These are phyloP conservation scores for Tragelaphus buxtoni DNA, from an alignment of 2,113 vertebrate species.

Conservation along the genomic window DNA sequence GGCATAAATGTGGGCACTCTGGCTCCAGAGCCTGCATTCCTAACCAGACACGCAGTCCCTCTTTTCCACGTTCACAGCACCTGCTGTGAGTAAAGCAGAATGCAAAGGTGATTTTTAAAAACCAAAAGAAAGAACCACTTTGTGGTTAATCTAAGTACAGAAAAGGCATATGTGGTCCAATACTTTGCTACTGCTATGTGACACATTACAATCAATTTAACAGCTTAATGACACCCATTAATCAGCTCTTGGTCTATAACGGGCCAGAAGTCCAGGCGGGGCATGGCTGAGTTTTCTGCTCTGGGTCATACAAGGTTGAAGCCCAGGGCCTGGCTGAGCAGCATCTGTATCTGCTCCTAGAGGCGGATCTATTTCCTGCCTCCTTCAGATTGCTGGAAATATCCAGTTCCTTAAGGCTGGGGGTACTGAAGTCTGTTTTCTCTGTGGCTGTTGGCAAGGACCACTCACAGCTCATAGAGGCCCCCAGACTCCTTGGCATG, in stretches of 20 bases:
- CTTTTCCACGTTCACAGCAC: background rate
- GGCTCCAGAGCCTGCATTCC: background rate
- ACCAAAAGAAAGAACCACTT: background rate
- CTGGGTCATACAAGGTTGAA: background rate
- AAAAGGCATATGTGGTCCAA: background rate
- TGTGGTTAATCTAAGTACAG: background rate
- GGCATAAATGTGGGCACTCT: background rate
- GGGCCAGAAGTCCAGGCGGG: fast-evolving
- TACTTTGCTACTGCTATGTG: background rate
- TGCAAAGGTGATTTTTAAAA: background rate
- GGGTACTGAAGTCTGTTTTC: background rate
- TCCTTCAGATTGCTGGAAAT: background rate
- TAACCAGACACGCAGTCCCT: background rate
- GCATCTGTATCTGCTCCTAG: fast-evolving
- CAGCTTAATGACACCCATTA: background rate
- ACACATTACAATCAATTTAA: background rate
- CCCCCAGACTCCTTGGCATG: background rate
- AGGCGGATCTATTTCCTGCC: background rate
- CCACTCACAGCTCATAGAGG: fast-evolving
- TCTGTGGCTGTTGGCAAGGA: background rate
- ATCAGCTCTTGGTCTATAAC: fast-evolving
- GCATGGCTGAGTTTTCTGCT: background rate
- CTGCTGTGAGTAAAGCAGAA: background rate
- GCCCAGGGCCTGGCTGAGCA: background rate
- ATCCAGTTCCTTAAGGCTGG: background rate